Conservation (phyloP, 2,113 vertebrate species). For the Ariopsis seemanni region DNA sequence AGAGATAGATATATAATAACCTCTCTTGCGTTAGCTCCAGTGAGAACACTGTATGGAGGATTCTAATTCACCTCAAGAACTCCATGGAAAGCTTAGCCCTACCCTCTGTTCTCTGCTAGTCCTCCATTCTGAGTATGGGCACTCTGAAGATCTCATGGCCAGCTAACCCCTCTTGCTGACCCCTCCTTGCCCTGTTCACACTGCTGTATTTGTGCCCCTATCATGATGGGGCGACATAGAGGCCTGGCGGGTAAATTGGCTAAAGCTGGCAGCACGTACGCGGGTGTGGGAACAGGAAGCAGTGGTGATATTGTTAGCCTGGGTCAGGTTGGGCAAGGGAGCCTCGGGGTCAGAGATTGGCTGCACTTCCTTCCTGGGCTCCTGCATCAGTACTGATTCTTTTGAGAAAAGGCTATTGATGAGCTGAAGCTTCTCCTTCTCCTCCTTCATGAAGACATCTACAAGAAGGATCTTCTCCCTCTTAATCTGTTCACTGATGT, state of each 20-base stretch:
- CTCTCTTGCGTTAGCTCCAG: slow-evolving; percentile 34
- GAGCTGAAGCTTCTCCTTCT: slow-evolving; percentile 81
- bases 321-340: slow-evolving; percentile 53
- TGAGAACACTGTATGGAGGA: slow-evolving; percentile 30
- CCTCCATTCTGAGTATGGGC: slow-evolving; percentile 16
- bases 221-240: slow-evolving; percentile 60
- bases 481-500: slow-evolving; percentile 92
- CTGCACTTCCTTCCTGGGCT: slow-evolving; percentile 46
- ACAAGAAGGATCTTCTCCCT: slow-evolving; percentile 89
- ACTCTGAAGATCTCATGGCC: slow-evolving; percentile 22
- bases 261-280: slow-evolving; percentile 79
- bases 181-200: slow-evolving; percentile 71
- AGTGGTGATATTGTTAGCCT: slow-evolving; percentile 29
- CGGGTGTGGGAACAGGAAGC: slow-evolving; percentile 61
- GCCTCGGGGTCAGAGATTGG: slow-evolving; percentile 55
- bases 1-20: slow-evolving; percentile 45
- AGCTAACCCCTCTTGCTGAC: slow-evolving; percentile 25
- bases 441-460: slow-evolving; percentile 91
- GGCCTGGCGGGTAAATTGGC: slow-evolving; percentile 68
- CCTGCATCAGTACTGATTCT: slow-evolving; percentile 52
- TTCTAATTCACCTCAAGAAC: slow-evolving; percentile 19
- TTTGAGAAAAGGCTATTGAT: slow-evolving; percentile 75
- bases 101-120: slow-evolving; percentile 10
- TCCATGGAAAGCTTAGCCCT: slow-evolving; percentile 31
- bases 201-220: slow-evolving; percentile 81